Conservation (phyloP, 2,888 invertebrate genomes). For the Cacoxenus indagator region DNA sequence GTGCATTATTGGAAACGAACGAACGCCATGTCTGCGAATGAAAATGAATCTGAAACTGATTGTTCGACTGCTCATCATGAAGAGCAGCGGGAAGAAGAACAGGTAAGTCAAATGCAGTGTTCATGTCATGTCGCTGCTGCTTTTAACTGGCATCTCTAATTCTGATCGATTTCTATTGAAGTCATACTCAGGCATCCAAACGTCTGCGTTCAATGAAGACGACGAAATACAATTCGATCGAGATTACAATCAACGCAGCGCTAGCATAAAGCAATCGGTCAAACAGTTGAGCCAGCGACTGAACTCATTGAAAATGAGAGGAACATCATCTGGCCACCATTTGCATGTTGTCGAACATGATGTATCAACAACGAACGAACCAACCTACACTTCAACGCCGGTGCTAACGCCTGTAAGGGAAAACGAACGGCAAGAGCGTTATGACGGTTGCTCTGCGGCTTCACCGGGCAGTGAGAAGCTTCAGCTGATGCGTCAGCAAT, state of each 20-base stretch:
- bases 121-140: not conserved
- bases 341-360: not conserved
- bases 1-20: not conserved
- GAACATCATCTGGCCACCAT: not conserved
- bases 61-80: not conserved
- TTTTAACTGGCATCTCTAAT: not conserved
- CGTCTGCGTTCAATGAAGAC: not conserved
- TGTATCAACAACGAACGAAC: conserved; percentile 3
- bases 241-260: not conserved
- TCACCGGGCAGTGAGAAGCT: conserved; percentile 72
- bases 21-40: conserved; percentile 6
- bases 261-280: not conserved
- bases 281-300: conserved; percentile 5
- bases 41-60: not conserved
- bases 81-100: not conserved
- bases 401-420: conserved; percentile 12
- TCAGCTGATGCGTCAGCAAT: conserved; percentile 72
- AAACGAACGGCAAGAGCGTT: not conserved
- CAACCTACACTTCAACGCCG: conserved; percentile 13
- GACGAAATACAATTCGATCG: not conserved
- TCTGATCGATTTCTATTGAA: too few species aligned
- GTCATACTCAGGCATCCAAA: too few species aligned
- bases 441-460: not conserved
- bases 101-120: not conserved
- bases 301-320: not conserved